A percentile compares a stretch with the other conserved stretches of the same genome.
These are phyloP conservation scores for Ostrea edulis DNA, from an alignment of 1,140 invertebrate species.

Conservation along the genomic window DNA sequence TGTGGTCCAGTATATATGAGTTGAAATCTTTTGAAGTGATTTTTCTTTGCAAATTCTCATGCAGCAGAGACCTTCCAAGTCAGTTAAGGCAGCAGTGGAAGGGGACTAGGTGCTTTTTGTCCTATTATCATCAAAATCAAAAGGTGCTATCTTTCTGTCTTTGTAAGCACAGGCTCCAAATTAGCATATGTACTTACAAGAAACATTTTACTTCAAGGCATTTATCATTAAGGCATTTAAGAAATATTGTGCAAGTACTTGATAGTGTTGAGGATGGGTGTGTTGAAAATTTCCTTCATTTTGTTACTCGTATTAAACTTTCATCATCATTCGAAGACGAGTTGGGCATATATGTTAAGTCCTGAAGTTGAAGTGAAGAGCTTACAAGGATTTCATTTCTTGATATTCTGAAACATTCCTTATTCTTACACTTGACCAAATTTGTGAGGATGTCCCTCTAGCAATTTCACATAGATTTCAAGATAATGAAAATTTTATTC, in stretches of 20 bases:
- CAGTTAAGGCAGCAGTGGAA: conserved; percentile 18
- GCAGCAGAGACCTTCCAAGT: conserved; percentile 1
- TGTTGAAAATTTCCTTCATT: conserved; percentile 15
- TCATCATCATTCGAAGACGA: neutral
- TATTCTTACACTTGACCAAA: neutral
- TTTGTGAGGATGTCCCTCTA: neutral
- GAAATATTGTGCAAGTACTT: neutral
- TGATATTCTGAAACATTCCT: neutral
- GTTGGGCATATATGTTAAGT: neutral
- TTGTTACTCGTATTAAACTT: neutral
- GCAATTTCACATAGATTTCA: neutral
- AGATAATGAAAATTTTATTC: neutral
- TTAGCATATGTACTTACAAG: conserved; percentile 18
- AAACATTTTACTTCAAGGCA: neutral
- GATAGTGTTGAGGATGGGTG: neutral
- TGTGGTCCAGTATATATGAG: conserved; percentile 3
- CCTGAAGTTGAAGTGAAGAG: neutral
- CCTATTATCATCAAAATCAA: conserved; percentile 25
- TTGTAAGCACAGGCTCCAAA: conserved; percentile 20
- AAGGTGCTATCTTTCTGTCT: conserved; percentile 34
- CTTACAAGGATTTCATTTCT: neutral
- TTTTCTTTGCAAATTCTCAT: conserved; percentile 20
- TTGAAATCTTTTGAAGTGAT: conserved; percentile 11
- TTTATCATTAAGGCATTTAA: neutral
- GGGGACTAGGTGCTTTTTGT: conserved; percentile 31